phyloP scores from a whole-genome alignment of 2,888 invertebrate genomes.

The Brassicogethes aeneus region DNA sequence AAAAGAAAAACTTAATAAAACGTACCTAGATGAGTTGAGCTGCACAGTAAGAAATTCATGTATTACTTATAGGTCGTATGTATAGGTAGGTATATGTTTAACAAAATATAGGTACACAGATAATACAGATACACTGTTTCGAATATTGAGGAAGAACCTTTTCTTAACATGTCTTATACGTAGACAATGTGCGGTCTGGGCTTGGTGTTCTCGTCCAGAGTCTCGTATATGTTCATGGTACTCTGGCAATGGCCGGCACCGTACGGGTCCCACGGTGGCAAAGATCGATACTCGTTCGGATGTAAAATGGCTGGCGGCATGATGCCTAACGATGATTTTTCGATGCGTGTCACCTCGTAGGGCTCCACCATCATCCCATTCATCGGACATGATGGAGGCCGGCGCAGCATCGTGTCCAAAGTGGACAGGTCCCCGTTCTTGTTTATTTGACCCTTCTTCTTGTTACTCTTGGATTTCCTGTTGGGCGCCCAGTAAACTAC shows the following conservation, averaged over 20 bases:
- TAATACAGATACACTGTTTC: neutral
- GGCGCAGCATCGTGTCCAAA: constrained; percentile 17
- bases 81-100: neutral
- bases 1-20: neutral
- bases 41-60: neutral
- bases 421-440: constrained; percentile 24
- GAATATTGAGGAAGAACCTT: constrained; percentile 12
- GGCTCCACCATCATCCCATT: constrained; percentile 16
- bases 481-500: constrained; percentile 34
- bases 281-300: constrained; percentile 33
- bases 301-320: constrained; percentile 31
- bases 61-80: neutral
- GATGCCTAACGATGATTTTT: constrained; percentile 26
- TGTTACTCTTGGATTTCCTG: constrained; percentile 23
- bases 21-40: neutral
- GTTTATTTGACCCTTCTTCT: constrained; percentile 16
- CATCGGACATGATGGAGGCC: constrained; percentile 15
- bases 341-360: constrained; percentile 28
- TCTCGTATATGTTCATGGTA: constrained; percentile 36
- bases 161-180: constrained; percentile 39
- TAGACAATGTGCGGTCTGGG: constrained; percentile 45
- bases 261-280: constrained; percentile 37
- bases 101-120: neutral
- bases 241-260: constrained; percentile 22
- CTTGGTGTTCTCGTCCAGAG: constrained; percentile 35